Evolutionary conservation across 2,113 vertebrate species (phyloP).

Genomic region (Odontophorus gujanensis): DNA sequence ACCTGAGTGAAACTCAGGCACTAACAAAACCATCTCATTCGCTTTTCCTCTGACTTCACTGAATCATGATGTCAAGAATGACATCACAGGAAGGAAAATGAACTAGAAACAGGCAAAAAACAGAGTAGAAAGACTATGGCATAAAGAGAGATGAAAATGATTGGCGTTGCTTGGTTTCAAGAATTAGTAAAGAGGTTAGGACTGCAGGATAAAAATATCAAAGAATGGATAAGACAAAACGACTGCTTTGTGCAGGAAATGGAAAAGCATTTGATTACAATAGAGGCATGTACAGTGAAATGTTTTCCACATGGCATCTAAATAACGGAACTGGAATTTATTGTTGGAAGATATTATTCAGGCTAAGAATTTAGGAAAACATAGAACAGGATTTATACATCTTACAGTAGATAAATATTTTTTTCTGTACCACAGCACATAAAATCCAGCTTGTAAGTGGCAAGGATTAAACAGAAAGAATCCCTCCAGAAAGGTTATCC

Average conservation of each 20-base stretch:
- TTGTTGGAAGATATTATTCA: neutral
- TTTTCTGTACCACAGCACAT: neutral
- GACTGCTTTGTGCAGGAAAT: neutral
- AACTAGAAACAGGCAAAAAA: neutral
- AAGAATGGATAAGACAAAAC: neutral
- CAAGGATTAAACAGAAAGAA: constrained; percentile 19
- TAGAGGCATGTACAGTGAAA: neutral
- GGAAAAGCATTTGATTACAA: neutral
- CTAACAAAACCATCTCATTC: neutral
- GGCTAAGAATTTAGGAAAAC: neutral
- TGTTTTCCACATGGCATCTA: neutral
- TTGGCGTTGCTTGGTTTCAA: neutral
- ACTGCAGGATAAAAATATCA: neutral
- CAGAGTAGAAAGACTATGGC: neutral
- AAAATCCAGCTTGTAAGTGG: neutral
- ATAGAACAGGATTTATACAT: neutral
- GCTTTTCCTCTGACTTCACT: neutral
- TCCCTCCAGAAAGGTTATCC: neutral
- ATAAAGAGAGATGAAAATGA: neutral
- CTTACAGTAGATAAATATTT: neutral
- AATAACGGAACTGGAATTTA: neutral
- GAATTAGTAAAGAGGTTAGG: neutral
- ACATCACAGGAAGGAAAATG: neutral
- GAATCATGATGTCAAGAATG: neutral
- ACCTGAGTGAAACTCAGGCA: neutral